phyloP scores from a whole-genome alignment of 2,888 invertebrate genomes.

The Pterostichus madidus region DNA sequence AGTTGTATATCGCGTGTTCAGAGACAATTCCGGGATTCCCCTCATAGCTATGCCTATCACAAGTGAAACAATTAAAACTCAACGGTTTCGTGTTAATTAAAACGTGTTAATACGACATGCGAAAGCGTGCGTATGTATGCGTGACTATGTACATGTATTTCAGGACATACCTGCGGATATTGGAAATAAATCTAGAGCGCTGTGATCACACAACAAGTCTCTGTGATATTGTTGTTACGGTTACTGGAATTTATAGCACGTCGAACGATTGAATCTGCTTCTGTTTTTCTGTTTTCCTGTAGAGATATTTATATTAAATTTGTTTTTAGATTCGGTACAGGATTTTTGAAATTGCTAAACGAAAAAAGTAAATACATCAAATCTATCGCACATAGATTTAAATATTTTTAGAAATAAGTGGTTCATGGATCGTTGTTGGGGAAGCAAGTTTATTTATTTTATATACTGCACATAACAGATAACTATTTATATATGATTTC shows the following conservation, averaged over 20 bases:
- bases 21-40: constrained; percentile 17
- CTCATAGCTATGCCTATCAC: constrained; percentile 8
- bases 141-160: background rate
- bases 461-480: too few relatives aligned
- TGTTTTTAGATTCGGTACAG: background rate
- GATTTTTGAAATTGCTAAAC: background rate
- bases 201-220: background rate
- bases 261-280: background rate
- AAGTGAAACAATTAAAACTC: constrained; percentile 35
- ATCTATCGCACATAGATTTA: too few relatives aligned
- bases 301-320: constrained; percentile 15
- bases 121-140: background rate
- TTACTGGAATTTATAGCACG: background rate
- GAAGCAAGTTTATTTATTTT: too few relatives aligned
- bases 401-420: too few relatives aligned
- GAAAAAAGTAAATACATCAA: too few relatives aligned
- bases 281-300: background rate
- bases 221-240: background rate
- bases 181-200: constrained; percentile 25
- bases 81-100: constrained; percentile 29
- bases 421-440: too few relatives aligned
- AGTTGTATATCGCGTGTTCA: constrained; percentile 11
- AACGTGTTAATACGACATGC: constrained; percentile 20
- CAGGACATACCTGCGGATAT: constrained; percentile 16
- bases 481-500: too few relatives aligned